These are phyloP conservation scores for Mustela lutreola DNA, from an alignment of 2,113 vertebrate species.

Conservation along the genomic window DNA sequence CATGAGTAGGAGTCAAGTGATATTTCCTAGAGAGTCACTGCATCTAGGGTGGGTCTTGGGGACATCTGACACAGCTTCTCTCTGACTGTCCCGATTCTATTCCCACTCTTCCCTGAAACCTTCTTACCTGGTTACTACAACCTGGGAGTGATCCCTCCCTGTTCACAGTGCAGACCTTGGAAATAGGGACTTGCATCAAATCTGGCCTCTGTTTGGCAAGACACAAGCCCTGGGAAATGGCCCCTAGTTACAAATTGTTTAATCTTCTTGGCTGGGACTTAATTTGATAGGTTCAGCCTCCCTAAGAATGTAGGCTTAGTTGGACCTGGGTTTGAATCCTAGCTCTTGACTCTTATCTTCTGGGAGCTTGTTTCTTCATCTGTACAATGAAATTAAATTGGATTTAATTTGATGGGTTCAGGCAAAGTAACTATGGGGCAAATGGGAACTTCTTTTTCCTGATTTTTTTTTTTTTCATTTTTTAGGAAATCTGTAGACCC, in stretches of 20 bases:
- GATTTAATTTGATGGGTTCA: slow-evolving; percentile 12
- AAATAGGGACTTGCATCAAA: neutral
- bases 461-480: neutral
- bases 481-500: neutral
- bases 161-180: neutral
- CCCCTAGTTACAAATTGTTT: neutral
- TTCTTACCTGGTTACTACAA: neutral
- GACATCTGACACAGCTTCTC: neutral
- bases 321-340: neutral
- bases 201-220: neutral
- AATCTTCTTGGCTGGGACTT: neutral
- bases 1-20: neutral
- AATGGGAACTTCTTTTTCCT: neutral
- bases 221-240: neutral
- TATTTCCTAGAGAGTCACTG: neutral
- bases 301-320: neutral
- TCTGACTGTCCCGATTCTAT: neutral
- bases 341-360: neutral
- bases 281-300: neutral
- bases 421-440: neutral
- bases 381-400: neutral
- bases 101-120: neutral
- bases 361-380: neutral
- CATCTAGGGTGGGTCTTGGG: neutral
- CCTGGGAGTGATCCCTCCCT: neutral